phyloP scores from a whole-genome alignment of 1,140 invertebrate species.

The Harpegnathos saltator region DNA sequence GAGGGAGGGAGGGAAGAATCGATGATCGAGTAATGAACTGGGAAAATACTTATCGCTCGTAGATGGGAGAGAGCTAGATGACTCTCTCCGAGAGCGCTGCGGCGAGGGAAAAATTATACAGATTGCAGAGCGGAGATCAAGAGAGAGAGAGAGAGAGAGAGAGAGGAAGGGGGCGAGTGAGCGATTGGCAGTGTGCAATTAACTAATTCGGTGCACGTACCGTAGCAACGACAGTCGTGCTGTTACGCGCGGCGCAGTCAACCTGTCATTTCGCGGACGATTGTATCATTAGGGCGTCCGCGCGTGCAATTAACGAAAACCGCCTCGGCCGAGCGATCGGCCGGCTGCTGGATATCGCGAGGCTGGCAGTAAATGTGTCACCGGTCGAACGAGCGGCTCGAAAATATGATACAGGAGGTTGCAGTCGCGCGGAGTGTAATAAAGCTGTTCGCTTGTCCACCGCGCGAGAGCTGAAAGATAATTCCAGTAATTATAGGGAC shows the following conservation, averaged over 20 bases:
- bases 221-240: constrained; percentile 71
- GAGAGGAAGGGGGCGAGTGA: background rate
- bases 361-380: constrained; percentile 51
- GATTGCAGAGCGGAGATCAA: too few species aligned
- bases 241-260: constrained; percentile 61
- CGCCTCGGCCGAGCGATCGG: constrained; percentile 45
- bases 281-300: constrained; percentile 78
- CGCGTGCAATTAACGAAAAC: constrained; percentile 77
- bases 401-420: constrained; percentile 20
- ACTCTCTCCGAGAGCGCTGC: too few species aligned
- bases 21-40: background rate
- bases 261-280: constrained; percentile 78
- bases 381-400: constrained; percentile 25
- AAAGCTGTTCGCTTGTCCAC: constrained; percentile 4
- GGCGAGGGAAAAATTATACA: too few species aligned
- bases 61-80: constrained; percentile 6
- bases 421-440: background rate
- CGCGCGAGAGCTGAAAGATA: background rate
- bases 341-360: background rate
- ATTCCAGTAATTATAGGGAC: constrained; percentile 36
- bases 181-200: constrained; percentile 66
- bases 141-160: constrained; percentile 2
- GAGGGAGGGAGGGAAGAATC: background rate
- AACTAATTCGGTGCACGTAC: constrained; percentile 79
- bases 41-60: background rate